phyloP scores from a whole-genome alignment of 2,888 invertebrate genomes.

The Glaucopsyche alexis region DNA sequence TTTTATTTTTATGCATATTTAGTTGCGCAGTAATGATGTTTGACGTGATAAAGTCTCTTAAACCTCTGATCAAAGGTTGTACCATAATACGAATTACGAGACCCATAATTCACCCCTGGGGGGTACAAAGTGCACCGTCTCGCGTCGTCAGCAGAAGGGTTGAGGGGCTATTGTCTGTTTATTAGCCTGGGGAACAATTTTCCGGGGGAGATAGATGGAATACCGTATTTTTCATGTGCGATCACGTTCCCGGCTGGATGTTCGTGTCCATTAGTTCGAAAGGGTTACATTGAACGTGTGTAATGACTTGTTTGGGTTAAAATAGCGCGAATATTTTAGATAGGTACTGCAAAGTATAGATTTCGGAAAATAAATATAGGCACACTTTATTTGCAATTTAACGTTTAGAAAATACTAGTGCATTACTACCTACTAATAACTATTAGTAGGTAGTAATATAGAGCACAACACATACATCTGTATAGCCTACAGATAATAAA shows the following conservation, averaged over 20 bases:
- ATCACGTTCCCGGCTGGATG: not conserved
- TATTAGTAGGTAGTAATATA: too few species aligned
- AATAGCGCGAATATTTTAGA: not conserved
- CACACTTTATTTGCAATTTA: not conserved
- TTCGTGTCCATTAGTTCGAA: not conserved
- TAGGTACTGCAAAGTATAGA: not conserved
- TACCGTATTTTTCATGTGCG: conserved; percentile 11
- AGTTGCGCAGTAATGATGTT: too few species aligned
- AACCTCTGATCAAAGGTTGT: not conserved
- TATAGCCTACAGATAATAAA: too few species aligned
- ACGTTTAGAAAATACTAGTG: too few species aligned
- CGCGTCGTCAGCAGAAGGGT: conserved; percentile 17
- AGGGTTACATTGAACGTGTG: not conserved
- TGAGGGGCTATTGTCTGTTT: conserved; percentile 17
- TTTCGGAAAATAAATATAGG: not conserved
- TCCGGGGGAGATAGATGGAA: not conserved
- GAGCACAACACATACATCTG: too few species aligned
- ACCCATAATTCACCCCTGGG: not conserved
- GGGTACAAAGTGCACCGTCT: not conserved
- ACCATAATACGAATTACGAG: not conserved
- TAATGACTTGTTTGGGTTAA: not conserved
- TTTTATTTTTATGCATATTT: too few species aligned
- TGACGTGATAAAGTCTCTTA: not conserved
- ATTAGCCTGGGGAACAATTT: not conserved
- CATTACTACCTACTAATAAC: too few species aligned